phyloP scores from a whole-genome alignment of 2,113 vertebrate genomes.

The Cervus canadensis region DNA sequence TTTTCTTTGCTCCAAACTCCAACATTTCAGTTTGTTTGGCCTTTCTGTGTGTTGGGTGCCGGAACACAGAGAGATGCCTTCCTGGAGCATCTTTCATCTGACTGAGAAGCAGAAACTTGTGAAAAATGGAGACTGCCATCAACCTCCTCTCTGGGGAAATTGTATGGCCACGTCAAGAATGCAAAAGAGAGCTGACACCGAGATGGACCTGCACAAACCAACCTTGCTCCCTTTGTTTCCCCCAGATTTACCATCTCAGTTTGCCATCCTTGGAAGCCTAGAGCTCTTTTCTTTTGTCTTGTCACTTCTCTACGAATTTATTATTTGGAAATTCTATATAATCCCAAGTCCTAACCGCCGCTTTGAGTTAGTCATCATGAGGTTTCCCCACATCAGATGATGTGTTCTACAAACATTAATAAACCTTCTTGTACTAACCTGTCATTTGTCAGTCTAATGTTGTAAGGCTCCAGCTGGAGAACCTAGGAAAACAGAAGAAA shows the following conservation, averaged over 20 bases:
- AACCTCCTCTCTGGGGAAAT: not conserved
- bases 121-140: not conserved
- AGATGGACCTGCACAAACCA: not conserved
- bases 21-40: not conserved
- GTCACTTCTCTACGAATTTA: not conserved
- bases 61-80: not conserved
- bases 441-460: not conserved
- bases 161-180: fast-evolving
- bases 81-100: not conserved
- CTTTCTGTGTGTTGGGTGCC: not conserved
- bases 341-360: fast-evolving
- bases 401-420: not conserved
- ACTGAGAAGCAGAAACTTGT: not conserved
- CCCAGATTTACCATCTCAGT: not conserved
- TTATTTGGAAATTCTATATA: not conserved
- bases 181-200: not conserved
- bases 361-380: not conserved
- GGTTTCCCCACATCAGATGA: not conserved
- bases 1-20: not conserved
- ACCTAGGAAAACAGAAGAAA: not conserved
- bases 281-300: not conserved
- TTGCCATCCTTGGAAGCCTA: not conserved
- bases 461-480: not conserved
- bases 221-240: not conserved
- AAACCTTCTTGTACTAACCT: not conserved